phyloP scores from a whole-genome alignment of 2,888 invertebrate genomes.

The Stenolophus ochropezus region DNA sequence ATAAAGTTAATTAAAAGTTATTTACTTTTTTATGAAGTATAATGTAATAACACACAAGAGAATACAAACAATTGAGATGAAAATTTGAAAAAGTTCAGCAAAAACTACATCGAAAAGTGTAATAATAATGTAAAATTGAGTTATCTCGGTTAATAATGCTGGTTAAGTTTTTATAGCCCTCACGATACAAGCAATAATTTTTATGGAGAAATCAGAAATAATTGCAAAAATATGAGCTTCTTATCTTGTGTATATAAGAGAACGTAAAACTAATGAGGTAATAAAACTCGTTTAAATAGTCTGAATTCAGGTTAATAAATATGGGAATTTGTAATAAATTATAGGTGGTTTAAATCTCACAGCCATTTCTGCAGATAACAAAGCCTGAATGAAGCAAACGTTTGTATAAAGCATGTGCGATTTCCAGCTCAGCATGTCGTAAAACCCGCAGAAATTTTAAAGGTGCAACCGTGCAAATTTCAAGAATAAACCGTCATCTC shows the following conservation, averaged over 20 bases:
- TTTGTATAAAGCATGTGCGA: conserved; percentile 28
- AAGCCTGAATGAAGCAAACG: conserved; percentile 28
- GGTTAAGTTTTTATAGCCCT: conserved; percentile 3
- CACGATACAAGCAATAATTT: conserved; percentile 23
- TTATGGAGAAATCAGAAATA: conserved; percentile 24
- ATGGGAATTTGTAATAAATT: conserved; percentile 16
- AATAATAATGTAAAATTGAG: conserved; percentile 18
- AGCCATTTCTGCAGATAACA: conserved; percentile 33
- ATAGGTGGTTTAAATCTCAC: not conserved
- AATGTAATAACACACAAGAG: not conserved
- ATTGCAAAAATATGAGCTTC: conserved; percentile 22
- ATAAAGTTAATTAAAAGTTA: not conserved
- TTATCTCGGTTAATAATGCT: conserved; percentile 1
- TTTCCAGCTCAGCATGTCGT: conserved; percentile 35
- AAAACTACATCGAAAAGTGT: not conserved
- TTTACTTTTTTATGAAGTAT: not conserved
- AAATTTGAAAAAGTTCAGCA: not conserved
- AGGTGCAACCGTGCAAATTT: conserved; percentile 34
- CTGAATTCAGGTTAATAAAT: conserved; percentile 14
- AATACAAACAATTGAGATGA: not conserved
- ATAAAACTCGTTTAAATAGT: conserved; percentile 17
- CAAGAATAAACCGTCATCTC: conserved; percentile 5
- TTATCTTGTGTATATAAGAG: conserved; percentile 28
- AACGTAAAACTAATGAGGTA: not conserved
- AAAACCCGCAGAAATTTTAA: conserved; percentile 32